Evolutionary conservation across 2,888 invertebrate genomes (phyloP).

Genomic region (Tetramorium bicarinatum): DNA sequence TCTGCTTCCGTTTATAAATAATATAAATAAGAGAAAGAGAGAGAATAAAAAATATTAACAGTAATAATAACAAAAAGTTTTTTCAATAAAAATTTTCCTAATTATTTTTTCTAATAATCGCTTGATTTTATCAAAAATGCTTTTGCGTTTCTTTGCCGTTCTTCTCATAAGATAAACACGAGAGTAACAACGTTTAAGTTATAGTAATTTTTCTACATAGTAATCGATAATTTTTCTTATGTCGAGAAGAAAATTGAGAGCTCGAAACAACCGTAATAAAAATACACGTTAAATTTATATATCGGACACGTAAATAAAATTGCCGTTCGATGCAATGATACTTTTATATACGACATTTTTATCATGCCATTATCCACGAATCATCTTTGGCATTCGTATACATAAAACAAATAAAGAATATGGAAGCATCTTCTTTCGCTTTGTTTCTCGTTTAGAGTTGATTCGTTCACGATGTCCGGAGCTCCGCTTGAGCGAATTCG

Average conservation of each 20-base stretch:
- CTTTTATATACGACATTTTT: constrained; percentile 8
- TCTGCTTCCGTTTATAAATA: background rate
- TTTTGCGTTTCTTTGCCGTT: background rate
- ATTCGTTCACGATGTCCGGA: background rate
- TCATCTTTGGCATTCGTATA: background rate
- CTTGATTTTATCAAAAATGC: background rate
- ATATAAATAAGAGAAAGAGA: background rate
- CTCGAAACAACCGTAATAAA: background rate
- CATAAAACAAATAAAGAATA: background rate
- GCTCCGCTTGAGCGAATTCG: constrained; percentile 62
- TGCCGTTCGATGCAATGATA: background rate
- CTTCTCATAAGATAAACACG: background rate
- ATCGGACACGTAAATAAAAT: background rate
- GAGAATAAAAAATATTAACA: background rate
- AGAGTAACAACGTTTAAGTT: background rate
- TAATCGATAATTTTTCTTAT: background rate
- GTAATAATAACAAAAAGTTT: background rate
- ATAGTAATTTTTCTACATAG: background rate
- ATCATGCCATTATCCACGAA: background rate
- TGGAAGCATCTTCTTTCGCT: constrained; percentile 6
- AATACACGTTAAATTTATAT: background rate
- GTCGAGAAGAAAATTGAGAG: background rate
- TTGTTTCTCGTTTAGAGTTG: constrained; percentile 7
- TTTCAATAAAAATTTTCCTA: background rate
- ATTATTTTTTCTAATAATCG: background rate